Percentiles rank a stretch among this genome's conserved stretches.
Conservation (phyloP, 2,797 vertebrate species). For the Enteromius treurensis region DNA sequence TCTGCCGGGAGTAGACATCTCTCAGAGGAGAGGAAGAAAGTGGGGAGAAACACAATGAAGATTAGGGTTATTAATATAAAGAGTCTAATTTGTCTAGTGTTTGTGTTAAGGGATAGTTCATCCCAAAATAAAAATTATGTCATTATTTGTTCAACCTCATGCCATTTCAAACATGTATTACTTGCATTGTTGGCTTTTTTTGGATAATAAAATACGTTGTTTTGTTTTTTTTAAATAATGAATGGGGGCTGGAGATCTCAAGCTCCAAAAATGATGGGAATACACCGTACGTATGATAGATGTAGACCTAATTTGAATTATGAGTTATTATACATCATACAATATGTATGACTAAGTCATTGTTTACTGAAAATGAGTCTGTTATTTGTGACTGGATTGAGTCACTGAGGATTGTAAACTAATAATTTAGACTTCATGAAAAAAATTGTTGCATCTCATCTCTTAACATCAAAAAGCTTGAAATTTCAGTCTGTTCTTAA, state of each 20-base stretch:
- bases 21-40: constrained; percentile 24
- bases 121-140: background rate
- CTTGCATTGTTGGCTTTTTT: background rate
- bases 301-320: background rate
- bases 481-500: background rate
- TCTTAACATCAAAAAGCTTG: background rate
- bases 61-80: constrained; percentile 64
- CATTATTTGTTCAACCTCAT: background rate
- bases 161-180: background rate
- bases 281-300: background rate
- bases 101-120: background rate
- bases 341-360: background rate
- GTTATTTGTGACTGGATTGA: background rate
- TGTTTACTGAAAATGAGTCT: background rate
- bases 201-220: background rate
- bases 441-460: background rate
- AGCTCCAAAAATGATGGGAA: background rate
- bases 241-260: background rate
- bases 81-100: constrained; percentile 46
- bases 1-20: constrained; percentile 27
- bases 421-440: background rate
- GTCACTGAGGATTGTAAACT: background rate
- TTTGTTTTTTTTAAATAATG: background rate
- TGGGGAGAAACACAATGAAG: constrained; percentile 27
- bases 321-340: background rate